phyloP scores from a whole-genome alignment of 2,888 invertebrate species.

The Volucella inflata region DNA sequence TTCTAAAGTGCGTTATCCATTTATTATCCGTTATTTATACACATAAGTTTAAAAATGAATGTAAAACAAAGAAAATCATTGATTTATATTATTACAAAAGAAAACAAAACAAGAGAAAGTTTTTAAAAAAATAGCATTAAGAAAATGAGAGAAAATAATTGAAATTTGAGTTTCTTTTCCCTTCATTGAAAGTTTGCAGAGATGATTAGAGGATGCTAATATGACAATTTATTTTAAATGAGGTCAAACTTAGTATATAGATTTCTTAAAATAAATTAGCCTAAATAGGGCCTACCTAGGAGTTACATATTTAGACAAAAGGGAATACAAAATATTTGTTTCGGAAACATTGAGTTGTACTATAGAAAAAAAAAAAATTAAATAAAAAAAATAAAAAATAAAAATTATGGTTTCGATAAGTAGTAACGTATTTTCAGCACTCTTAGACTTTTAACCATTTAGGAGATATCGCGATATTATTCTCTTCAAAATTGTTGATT shows the following conservation, averaged over 20 bases:
- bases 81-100: constrained; percentile 66
- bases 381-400: no score
- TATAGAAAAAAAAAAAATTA: neutral
- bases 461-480: no score
- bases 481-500: no score
- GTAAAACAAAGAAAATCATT: constrained; percentile 69
- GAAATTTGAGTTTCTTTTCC: neutral
- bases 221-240: constrained; percentile 5
- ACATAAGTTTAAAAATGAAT: constrained; percentile 54
- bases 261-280: neutral
- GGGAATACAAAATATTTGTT: constrained; percentile 3
- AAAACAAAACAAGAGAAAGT: constrained; percentile 36
- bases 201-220: neutral
- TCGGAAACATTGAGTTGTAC: constrained; percentile 50
- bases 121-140: constrained; percentile 29
- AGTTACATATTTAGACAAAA: neutral
- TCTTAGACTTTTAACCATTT: no score
- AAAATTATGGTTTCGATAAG: no score
- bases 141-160: constrained; percentile 33
- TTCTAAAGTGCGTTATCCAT: constrained; percentile 71
- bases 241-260: neutral
- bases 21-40: constrained; percentile 50
- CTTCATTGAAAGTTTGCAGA: constrained; percentile 21
- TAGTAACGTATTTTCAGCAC: no score
- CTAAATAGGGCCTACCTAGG: constrained; percentile 9